Conservation (phyloP, 2,113 vertebrate genomes). For the Eclectus roratus region DNA sequence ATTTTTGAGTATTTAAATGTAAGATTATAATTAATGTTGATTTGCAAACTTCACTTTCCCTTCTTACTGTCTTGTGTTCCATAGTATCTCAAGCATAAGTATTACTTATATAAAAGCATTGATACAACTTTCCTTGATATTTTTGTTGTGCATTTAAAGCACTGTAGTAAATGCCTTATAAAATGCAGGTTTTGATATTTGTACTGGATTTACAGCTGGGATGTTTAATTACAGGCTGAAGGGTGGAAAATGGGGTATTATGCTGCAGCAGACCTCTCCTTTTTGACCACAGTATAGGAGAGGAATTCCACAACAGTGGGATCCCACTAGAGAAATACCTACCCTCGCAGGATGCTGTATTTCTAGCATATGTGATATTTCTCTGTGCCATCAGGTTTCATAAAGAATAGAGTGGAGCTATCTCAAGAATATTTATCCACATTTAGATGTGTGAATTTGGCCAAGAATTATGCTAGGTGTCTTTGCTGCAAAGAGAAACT, state of each 20-base stretch:
- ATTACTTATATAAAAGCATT: background rate
- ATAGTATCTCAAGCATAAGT: background rate
- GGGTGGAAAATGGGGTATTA: background rate
- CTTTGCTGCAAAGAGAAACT: background rate
- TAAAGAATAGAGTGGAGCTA: background rate
- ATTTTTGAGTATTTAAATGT: constrained; percentile 54
- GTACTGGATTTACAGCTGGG: background rate
- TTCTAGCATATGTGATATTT: background rate
- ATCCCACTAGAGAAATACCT: background rate
- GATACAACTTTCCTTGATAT: background rate
- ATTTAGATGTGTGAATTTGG: background rate
- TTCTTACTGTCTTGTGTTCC: constrained; percentile 55
- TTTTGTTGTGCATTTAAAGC: background rate
- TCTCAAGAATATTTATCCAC: background rate
- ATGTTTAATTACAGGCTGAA: background rate
- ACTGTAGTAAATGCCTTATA: background rate
- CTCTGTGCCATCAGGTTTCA: background rate
- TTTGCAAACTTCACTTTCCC: constrained; percentile 46
- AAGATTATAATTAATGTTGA: constrained; percentile 33
- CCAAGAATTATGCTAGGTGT: background rate
- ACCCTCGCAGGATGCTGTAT: background rate
- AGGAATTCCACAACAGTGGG: background rate
- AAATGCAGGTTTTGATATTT: background rate
- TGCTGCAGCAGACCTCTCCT: background rate
- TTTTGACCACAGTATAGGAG: background rate